Conservation (phyloP, 2,888 invertebrate species). For the Ditylenchus weischeri region DNA sequence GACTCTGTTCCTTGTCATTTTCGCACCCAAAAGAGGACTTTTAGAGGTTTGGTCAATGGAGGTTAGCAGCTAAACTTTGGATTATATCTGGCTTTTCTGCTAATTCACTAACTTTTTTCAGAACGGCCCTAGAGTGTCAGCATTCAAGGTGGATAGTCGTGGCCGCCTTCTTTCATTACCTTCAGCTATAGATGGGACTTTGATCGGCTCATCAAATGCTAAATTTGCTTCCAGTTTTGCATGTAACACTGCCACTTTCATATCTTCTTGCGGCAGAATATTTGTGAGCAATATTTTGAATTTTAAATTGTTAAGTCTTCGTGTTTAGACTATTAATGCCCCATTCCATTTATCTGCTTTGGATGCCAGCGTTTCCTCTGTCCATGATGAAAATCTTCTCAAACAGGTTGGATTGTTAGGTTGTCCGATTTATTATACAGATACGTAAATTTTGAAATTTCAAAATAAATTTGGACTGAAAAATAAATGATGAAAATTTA, state of each 20-base stretch:
- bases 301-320: background rate
- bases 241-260: constrained; percentile 29
- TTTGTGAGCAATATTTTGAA: constrained; percentile 19
- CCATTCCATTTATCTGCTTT: constrained; percentile 49
- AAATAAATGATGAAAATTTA: too few species aligned
- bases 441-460: too few species aligned
- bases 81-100: background rate
- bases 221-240: constrained; percentile 1
- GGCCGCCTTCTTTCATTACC: constrained; percentile 60
- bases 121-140: constrained; percentile 82
- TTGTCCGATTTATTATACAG: background rate
- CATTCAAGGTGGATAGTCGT: constrained; percentile 82
- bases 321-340: constrained; percentile 35
- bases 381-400: constrained; percentile 49
- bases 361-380: constrained; percentile 33
- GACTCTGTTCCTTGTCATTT: constrained; percentile 79
- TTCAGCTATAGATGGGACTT: constrained; percentile 17
- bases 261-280: constrained; percentile 32
- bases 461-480: too few species aligned
- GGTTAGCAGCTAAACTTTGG: constrained; percentile 69
- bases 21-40: constrained; percentile 84
- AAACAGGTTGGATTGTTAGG: constrained; percentile 22
- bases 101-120: constrained; percentile 67
- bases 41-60: constrained; percentile 79
- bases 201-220: constrained; percentile 18